phyloP scores from a whole-genome alignment of 1,140 invertebrate species.

The Ericerus pela region DNA sequence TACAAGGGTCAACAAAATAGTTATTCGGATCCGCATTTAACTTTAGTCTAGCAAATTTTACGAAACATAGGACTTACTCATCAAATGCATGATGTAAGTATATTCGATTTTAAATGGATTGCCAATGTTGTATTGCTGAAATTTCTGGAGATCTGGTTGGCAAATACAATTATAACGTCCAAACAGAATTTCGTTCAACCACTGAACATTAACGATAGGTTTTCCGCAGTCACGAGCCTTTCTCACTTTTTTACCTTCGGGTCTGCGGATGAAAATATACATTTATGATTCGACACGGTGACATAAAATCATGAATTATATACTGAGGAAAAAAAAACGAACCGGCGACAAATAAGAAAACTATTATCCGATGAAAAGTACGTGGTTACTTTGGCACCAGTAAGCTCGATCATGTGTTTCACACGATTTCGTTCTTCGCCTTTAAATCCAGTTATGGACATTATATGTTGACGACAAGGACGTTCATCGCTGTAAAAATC shows the following conservation, averaged over 20 bases:
- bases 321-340: slow-evolving; percentile 13
- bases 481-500: slow-evolving; percentile 32
- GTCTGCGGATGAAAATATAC: slow-evolving; percentile 40
- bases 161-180: slow-evolving; percentile 69
- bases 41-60: no score
- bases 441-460: slow-evolving; percentile 72
- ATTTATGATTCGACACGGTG: slow-evolving; percentile 21
- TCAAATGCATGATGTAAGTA: slow-evolving; percentile 67
- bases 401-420: slow-evolving; percentile 65
- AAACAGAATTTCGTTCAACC: slow-evolving; percentile 84
- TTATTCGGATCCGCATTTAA: no score
- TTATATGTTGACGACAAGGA: slow-evolving; percentile 44
- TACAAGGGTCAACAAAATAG: no score
- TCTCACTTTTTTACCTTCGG: slow-evolving; percentile 71
- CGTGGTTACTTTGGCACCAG: slow-evolving; percentile 65
- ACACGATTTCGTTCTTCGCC: slow-evolving; percentile 63
- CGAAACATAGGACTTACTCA: slow-evolving; percentile 51
- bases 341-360: slow-evolving; percentile 26
- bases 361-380: slow-evolving; percentile 47
- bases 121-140: slow-evolving; percentile 67
- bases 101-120: slow-evolving; percentile 78
- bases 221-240: slow-evolving; percentile 78
- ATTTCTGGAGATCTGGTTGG: slow-evolving; percentile 66
- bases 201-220: slow-evolving; percentile 78
- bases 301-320: no score